phyloP scores from a whole-genome alignment of 2,888 invertebrate species.

The Crossocerus cetratus region DNA sequence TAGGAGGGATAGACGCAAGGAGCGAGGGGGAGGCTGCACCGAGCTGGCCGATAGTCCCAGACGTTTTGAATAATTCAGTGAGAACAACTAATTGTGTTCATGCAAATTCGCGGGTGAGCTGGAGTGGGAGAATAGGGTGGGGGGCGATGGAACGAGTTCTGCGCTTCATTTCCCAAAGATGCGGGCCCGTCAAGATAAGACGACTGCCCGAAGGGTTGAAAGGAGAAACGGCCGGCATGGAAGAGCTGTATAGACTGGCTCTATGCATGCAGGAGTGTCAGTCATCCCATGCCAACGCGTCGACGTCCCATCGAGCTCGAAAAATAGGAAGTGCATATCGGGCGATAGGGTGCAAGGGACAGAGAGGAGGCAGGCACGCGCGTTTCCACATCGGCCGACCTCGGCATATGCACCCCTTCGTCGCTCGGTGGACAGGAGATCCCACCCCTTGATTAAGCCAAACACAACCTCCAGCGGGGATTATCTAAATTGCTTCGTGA shows the following conservation, averaged over 20 bases:
- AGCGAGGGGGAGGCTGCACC: constrained; percentile 23
- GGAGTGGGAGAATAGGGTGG: constrained; percentile 20
- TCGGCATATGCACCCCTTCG: constrained; percentile 67
- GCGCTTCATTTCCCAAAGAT: constrained; percentile 71
- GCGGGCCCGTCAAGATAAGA: constrained; percentile 54
- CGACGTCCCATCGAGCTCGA: constrained; percentile 27
- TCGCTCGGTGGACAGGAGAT: constrained; percentile 62
- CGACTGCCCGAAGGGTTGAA: constrained; percentile 43
- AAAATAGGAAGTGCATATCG: constrained; percentile 47
- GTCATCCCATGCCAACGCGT: constrained; percentile 10
- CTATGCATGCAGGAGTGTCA: too few relatives aligned
- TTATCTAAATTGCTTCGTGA: constrained; percentile 74
- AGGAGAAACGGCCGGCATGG: constrained; percentile 23
- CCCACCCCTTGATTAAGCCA: constrained; percentile 69
- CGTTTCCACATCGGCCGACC: constrained; percentile 32
- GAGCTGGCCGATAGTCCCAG: constrained; percentile 51
- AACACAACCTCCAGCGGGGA: constrained; percentile 69
- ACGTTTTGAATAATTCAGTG: constrained; percentile 74
- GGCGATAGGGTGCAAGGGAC: constrained; percentile 1
- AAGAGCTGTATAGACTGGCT: not conserved
- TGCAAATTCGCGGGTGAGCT: constrained; percentile 65
- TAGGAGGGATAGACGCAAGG: not conserved
- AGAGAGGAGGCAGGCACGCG: constrained; percentile 40
- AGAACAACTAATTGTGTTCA: constrained; percentile 74
- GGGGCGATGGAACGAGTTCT: constrained; percentile 32